Percentiles rank a stretch among this genome's conserved stretches.
These are phyloP conservation scores for Nomada fucata DNA, from an alignment of 2,888 invertebrate genomes.

Conservation along the genomic window DNA sequence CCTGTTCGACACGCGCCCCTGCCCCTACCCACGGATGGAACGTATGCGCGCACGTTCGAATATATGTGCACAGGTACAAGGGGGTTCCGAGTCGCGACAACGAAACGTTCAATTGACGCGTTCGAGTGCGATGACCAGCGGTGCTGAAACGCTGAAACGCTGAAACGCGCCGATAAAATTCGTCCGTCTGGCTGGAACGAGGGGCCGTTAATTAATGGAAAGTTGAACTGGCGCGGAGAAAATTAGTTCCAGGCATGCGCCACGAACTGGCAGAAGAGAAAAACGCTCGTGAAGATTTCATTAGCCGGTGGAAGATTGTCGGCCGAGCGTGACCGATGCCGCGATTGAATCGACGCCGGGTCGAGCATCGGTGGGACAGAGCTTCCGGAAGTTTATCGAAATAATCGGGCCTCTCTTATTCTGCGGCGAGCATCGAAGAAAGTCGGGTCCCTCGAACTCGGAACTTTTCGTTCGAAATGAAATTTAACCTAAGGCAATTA, in stretches of 20 bases:
- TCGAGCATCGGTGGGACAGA: neutral
- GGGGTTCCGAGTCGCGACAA: neutral
- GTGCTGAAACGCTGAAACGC: slow-evolving; percentile 23
- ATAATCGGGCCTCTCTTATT: slow-evolving; percentile 2
- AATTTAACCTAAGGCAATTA: slow-evolving; percentile 32
- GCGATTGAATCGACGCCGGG: neutral
- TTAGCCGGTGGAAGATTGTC: slow-evolving; percentile 13
- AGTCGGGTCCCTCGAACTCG: neutral
- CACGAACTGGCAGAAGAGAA: neutral
- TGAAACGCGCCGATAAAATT: slow-evolving; percentile 26
- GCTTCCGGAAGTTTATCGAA: neutral
- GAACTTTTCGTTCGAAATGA: slow-evolving; percentile 26
- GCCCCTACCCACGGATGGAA: neutral
- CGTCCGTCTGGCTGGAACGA: neutral
- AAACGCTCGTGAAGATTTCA: slow-evolving; percentile 26
- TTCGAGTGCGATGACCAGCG: slow-evolving; percentile 25
- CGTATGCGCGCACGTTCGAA: too few relatives aligned
- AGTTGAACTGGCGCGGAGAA: slow-evolving; percentile 22
- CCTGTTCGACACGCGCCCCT: neutral
- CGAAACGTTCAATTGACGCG: slow-evolving; percentile 36
- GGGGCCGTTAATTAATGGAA: slow-evolving; percentile 41
- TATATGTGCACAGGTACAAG: neutral
- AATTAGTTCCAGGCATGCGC: slow-evolving; percentile 22
- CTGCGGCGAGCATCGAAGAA: neutral
- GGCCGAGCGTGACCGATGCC: neutral